Evolutionary conservation across 2,113 vertebrate genomes (phyloP).

Genomic region (Parus major): DNA sequence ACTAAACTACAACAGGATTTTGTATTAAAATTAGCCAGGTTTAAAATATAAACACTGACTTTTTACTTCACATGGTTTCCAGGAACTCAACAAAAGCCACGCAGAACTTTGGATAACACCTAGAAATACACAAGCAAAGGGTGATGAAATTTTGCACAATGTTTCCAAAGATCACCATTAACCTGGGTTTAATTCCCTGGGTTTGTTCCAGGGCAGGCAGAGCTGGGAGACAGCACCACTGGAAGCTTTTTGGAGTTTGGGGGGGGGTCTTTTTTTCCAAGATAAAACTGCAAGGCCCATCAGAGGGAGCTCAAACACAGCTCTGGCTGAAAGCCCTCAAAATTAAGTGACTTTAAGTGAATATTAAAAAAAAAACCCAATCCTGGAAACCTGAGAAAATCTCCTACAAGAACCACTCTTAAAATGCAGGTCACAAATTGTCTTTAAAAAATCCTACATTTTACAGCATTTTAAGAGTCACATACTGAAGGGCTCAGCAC

Average conservation of each 20-base stretch:
- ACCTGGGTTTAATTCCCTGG: neutral
- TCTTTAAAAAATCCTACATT: neutral
- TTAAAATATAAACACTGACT: accelerated
- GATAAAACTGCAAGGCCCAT: neutral
- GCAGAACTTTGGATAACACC: neutral
- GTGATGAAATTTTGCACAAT: neutral
- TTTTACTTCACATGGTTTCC: neutral
- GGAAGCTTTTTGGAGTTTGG: neutral
- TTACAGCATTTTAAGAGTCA: neutral
- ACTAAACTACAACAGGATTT: accelerated
- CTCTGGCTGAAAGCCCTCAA: neutral
- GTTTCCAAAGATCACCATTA: neutral
- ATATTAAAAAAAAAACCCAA: neutral
- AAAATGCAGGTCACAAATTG: neutral
- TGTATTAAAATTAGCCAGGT: neutral
- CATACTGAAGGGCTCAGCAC: neutral
- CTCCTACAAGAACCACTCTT: neutral
- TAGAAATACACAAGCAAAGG: accelerated
- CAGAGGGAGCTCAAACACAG: constrained; percentile 48
- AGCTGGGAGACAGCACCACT: neutral
- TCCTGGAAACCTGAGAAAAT: neutral
- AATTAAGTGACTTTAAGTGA: neutral
- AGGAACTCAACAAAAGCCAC: neutral
- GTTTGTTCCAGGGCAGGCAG: neutral
- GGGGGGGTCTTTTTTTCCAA: neutral